Conservation (phyloP, 2,797 vertebrate genomes). For the Cyprinella venusta region DNA sequence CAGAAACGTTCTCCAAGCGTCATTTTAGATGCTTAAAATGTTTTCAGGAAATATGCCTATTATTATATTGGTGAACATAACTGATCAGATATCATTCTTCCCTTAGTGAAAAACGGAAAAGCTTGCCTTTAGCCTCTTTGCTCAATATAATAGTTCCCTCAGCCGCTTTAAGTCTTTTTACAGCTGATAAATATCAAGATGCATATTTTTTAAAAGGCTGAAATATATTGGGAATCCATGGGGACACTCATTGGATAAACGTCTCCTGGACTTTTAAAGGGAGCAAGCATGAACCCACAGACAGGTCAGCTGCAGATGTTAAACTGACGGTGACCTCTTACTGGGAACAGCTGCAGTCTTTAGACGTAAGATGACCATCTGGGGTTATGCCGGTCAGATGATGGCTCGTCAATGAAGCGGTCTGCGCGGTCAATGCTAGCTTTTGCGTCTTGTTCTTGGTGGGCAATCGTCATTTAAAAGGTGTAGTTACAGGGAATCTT, state of each 20-base stretch:
- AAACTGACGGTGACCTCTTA: slow-evolving; percentile 67
- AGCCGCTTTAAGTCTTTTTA: background rate
- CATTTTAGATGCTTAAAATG: background rate
- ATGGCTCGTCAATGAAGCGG: slow-evolving; percentile 46
- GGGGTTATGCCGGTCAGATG: slow-evolving; percentile 58
- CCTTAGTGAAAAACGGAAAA: background rate
- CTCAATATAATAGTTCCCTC: background rate
- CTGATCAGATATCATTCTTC: background rate
- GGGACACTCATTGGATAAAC: background rate
- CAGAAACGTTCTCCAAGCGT: too few relatives aligned
- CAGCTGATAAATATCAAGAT: background rate
- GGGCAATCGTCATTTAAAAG: slow-evolving; percentile 35
- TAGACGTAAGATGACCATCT: slow-evolving; percentile 69
- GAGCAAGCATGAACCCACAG: slow-evolving; percentile 58
- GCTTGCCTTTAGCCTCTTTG: background rate
- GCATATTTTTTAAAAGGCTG: background rate
- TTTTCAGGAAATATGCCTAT: background rate
- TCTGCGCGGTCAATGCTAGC: slow-evolving; percentile 30
- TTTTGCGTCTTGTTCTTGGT: slow-evolving; percentile 32
- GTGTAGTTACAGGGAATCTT: background rate
- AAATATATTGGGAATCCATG: too few relatives aligned
- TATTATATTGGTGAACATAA: background rate
- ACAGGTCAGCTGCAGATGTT: slow-evolving; percentile 76
- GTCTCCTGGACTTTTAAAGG: slow-evolving; percentile 59
- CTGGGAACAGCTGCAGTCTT: slow-evolving; percentile 78